phyloP scores from a whole-genome alignment of 2,113 vertebrate species.

The Rhinichthys klamathensis region DNA sequence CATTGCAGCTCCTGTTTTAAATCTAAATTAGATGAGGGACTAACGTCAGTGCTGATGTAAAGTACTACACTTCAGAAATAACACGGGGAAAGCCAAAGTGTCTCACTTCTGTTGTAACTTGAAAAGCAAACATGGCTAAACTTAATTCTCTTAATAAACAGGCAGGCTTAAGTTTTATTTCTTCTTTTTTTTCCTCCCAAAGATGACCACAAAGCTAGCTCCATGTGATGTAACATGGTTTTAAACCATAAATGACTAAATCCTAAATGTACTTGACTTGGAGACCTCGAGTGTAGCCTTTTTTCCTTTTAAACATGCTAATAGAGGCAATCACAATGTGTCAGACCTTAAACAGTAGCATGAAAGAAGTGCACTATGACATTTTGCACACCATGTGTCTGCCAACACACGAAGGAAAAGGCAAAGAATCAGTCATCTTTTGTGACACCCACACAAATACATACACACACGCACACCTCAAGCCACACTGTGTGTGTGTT shows the following conservation, averaged over 20 bases:
- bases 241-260: slow-evolving; percentile 15
- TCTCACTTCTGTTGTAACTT: slow-evolving; percentile 35
- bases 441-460: not conserved
- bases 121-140: slow-evolving; percentile 40
- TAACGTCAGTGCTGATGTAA: slow-evolving; percentile 4
- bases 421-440: not conserved
- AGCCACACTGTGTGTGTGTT: slow-evolving; percentile 20
- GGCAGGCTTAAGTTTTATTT: not conserved
- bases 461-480: slow-evolving; percentile 34
- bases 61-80: slow-evolving; percentile 24
- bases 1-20: slow-evolving; percentile 47
- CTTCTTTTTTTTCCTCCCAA: not conserved
- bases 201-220: not conserved
- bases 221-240: not conserved
- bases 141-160: slow-evolving; percentile 17
- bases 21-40: slow-evolving; percentile 27
- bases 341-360: slow-evolving; percentile 38
- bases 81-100: slow-evolving; percentile 44
- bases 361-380: slow-evolving; percentile 40
- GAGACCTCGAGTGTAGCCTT: slow-evolving; percentile 30
- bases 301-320: slow-evolving; percentile 9
- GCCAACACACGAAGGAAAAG: slow-evolving; percentile 1
- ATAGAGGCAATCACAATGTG: slow-evolving; percentile 27
- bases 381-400: slow-evolving; percentile 9
- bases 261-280: not conserved